A percentile compares a stretch with the other conserved stretches of the same genome.
These are phyloP conservation scores for Tapirus terrestris DNA, from an alignment of 2,113 vertebrate genomes.

Conservation along the genomic window DNA sequence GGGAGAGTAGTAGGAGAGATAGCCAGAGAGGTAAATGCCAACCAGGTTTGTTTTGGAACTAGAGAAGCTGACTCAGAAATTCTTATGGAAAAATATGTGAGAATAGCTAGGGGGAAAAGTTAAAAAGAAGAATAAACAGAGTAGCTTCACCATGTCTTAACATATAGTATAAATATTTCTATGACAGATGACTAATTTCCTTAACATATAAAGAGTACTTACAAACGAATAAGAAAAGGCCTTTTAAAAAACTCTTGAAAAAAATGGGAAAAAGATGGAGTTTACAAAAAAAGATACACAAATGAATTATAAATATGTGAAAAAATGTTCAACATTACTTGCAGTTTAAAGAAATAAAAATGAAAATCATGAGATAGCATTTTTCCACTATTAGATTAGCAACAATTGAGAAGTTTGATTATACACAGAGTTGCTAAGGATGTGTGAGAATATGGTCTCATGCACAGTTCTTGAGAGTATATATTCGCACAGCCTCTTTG, in stretches of 20 bases:
- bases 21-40: neutral
- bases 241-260: neutral
- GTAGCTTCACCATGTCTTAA: neutral
- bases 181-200: neutral
- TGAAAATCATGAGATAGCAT: neutral
- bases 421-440: neutral
- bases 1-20: neutral
- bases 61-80: slow-evolving; percentile 70
- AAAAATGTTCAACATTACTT: neutral
- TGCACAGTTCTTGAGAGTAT: neutral
- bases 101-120: neutral
- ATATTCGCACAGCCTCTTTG: neutral
- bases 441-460: neutral
- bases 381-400: neutral
- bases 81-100: slow-evolving; percentile 64
- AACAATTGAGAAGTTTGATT: neutral
- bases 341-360: neutral
- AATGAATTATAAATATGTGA: neutral
- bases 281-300: neutral
- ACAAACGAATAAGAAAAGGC: neutral
- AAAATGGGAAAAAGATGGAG: neutral
- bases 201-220: slow-evolving; percentile 34
- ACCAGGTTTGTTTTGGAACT: neutral
- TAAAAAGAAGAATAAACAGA: neutral
- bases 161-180: neutral